Evolutionary conservation across 2,888 invertebrate genomes (phyloP), one percentile per base, ranked within the genome.

Genomic region (Drosophila cognata): DNA sequence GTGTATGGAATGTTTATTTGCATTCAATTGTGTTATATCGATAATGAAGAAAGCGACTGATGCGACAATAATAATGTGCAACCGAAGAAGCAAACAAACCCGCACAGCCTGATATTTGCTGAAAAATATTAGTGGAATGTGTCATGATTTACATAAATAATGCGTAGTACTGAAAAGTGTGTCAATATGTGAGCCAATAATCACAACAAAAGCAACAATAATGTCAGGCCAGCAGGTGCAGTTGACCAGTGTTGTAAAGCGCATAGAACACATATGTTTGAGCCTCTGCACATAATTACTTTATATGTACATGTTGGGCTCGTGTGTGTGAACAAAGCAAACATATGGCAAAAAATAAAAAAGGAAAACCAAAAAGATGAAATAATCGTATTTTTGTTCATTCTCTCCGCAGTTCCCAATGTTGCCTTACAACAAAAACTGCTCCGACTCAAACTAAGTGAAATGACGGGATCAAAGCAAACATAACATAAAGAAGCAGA

Each of bases 101-200:
- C 70, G 60, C 38, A 41, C 46, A 53, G 43, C 63, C 51, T 66
- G 51, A 58, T 56, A 77, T 73, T 66, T 55, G 51, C 67, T 79
- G 4, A 57, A 78, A 60, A 77, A 75, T 61, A 71, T 71, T 72
- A 63, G 59, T 52, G 64, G 59, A 72, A 74, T 63, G 52, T 59
- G 68, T 46, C 28, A 41, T 38, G 52, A 62, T 85, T 79, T 82
- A 70, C 82, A 72, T 81, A 78, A 77, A 74, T 77, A 73, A 65
- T 77, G 72, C 74, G 66, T 77, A 72, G 84, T 76, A 74, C 66
- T 66, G 52, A 75, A 89, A 90, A 87, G 91, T 85, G 84, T 85
- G 84, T 85, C 84, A 90, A 74, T 72, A 77, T 71, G 81, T 77
- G 77, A 84, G 73, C 55, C 57, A 75, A 60, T 62, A 50, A 57